Evolutionary conservation across 2,797 vertebrate genomes (phyloP), one percentile per base, ranked within the genome.

Genomic region (Salarias fasciatus): DNA sequence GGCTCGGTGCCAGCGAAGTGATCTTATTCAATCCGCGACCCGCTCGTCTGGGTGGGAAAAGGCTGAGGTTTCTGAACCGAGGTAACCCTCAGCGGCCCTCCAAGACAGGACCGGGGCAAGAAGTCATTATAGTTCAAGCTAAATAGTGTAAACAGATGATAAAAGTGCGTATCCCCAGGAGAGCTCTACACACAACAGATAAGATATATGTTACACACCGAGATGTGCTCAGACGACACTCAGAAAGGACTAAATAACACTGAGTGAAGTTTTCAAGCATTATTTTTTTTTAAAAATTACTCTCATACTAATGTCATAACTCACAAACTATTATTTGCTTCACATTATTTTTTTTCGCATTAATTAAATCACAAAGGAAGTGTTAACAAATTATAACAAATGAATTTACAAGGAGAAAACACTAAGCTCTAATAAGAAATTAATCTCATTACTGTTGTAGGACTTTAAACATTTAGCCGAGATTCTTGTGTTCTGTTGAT

Each of bases 71-170:
- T 52, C 47, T 88, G 81, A 88, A 70, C 76, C 10, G 5, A 35
- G n/a, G 86, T 90, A 43, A 89, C 80, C 88, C 55, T 1, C 11
- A 35, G 8, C 9, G 10, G 14, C 46, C 53, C 35, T 53, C 47
- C 45, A 48, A 8, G 44, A 12, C 33, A 58, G 1, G 15, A n/a
- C n/a, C n/a, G n/a, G n/a, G n/a, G n/a, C n/a, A n/a, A n/a, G n/a
- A n/a, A 48, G 75, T 79, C 57, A 67, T 1, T 30, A 11, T 3
- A 51, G 62, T 30, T 74, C 56, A 80, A 72, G 48, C 58, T 63
- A 65, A 60, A 69, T 45, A 83, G 69, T 63, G 77, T 84, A 83
- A 89, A 89, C 76, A 86, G 29, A 52, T 48, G 68, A 86, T 75
- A 85, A 83, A 48, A 30, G 60, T 38, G 9, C 4, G 12, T 49